phyloP scores from a whole-genome alignment of 2,797 vertebrate genomes.

The Helostoma temminkii region DNA sequence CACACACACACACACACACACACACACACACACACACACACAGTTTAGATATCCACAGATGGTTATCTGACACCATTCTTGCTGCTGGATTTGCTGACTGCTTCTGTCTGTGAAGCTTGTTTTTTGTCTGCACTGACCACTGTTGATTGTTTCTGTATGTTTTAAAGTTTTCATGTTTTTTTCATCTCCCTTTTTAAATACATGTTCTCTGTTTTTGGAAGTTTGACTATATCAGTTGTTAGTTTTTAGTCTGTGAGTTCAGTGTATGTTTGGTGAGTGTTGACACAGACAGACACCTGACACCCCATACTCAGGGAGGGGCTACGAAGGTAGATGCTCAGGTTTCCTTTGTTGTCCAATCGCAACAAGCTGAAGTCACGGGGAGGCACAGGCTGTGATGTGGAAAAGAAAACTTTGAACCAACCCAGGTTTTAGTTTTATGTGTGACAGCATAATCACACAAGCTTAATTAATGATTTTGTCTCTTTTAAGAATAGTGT shows the following conservation, averaged over 20 bases:
- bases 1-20: background rate
- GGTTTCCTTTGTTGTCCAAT: conserved; percentile 73
- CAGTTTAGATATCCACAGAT: conserved; percentile 41
- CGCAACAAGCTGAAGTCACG: conserved; percentile 26
- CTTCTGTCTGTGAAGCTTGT: conserved; percentile 40
- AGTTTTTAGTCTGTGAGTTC: conserved; percentile 35
- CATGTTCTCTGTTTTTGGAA: background rate
- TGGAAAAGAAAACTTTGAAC: conserved; percentile 25
- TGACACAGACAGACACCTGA: conserved; percentile 69
- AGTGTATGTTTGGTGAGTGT: conserved; percentile 47
- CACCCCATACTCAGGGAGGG: conserved; percentile 55
- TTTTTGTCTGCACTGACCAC: conserved; percentile 36
- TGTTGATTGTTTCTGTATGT: conserved; percentile 26
- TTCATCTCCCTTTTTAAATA: background rate
- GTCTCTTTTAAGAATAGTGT: conserved; percentile 12
- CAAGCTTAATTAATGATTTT: conserved; percentile 14
- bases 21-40: conserved; percentile 2
- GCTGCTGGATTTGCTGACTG: conserved; percentile 51
- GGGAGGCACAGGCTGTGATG: conserved; percentile 11
- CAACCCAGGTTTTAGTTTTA: background rate
- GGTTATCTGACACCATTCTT: conserved; percentile 54
- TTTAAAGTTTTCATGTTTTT: conserved; percentile 35
- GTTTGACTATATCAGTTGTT: background rate
- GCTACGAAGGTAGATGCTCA: conserved; percentile 40
- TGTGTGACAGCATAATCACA: background rate